Conservation (phyloP, 2,113 vertebrate genomes). For the Asarcornis scutulata region DNA sequence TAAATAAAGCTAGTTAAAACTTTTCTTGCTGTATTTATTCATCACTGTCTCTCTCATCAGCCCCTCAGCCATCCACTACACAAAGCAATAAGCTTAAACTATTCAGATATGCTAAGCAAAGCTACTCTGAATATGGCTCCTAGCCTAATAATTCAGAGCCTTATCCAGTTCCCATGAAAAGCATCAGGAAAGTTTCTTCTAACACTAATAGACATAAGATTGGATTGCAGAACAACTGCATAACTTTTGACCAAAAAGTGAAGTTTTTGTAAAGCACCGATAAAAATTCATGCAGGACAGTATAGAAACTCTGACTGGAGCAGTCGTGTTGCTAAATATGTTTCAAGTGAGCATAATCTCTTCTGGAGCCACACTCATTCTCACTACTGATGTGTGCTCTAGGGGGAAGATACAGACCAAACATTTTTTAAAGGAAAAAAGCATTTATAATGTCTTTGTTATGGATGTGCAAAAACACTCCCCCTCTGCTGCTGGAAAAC, state of each 20-base stretch:
- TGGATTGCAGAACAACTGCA: neutral
- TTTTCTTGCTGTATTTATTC: neutral
- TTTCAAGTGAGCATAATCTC: neutral
- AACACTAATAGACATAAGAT: neutral
- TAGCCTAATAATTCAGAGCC: slow-evolving; percentile 3
- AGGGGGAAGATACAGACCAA: neutral
- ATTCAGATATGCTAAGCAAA: slow-evolving; percentile 34
- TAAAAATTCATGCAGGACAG: slow-evolving; percentile 9
- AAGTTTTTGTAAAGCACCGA: slow-evolving; percentile 12
- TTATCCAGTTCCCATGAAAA: slow-evolving; percentile 55
- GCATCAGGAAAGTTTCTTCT: slow-evolving; percentile 26
- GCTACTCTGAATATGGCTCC: slow-evolving; percentile 10
- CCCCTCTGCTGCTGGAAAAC: slow-evolving; percentile 15
- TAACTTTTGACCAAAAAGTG: slow-evolving; percentile 44
- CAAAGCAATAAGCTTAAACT: neutral
- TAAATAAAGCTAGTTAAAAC: neutral
- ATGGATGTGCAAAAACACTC: neutral
- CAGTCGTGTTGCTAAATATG: neutral
- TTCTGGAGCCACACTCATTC: neutral
- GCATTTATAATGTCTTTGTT: neutral
- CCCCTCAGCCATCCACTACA: neutral
- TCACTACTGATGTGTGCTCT: neutral
- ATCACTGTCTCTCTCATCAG: neutral
- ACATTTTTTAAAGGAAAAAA: neutral
- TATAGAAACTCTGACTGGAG: neutral